Evolutionary conservation across 2,113 vertebrate species (phyloP), one percentile per base, ranked within the genome.

Genomic region (Ptilorrhoa leucosticta): DNA sequence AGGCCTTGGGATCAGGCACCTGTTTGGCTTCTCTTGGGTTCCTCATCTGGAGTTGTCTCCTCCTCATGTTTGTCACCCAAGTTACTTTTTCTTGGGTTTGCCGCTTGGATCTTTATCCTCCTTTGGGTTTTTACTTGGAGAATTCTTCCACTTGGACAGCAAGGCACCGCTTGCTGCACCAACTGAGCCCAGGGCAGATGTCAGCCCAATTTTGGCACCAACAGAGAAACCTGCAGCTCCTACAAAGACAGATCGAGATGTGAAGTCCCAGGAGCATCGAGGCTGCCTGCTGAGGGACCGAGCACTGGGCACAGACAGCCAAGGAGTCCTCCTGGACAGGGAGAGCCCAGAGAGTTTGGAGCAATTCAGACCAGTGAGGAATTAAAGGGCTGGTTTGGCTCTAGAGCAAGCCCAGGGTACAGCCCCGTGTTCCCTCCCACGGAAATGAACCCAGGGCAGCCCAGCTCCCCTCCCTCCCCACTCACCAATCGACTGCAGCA

Each of bases 131-230:
- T 35, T 7, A 26, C 7, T 23, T 31, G 35, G 26, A 13, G 21
- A 0, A 13, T n/a, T 24, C 15, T 13, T 39, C 3, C 1, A 0
- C 2, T 2, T 0, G 2, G 3, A 4, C 17, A 44, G 1, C 3
- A 0, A 13, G 17, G 11, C 19, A 31, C 31, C 63, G 0, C 0
- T 0, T 16, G 1, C 4, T 18, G 5, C 86, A 10, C 89, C 65
- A 1, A 5, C 1, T 1, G 39, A 0, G 16, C n/a, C 1, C 15
- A 64, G 18, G 2, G 0, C 2, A 20, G 50, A 2, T 0, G 20
- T 9, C 54, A 96, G 39, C 22, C 51, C 77, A 1, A 28, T 1
- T 21, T 81, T 40, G 48, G 72, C 0, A 50, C 5, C 48, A 22
- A 19, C 0, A 37, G 91, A 78, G 0, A 92, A 11, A 30, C 85